A percentile compares a stretch with the other conserved stretches of the same genome.
phyloP scores from a whole-genome alignment of 2,797 vertebrate genomes.

The Gymnopithys bicolor region DNA sequence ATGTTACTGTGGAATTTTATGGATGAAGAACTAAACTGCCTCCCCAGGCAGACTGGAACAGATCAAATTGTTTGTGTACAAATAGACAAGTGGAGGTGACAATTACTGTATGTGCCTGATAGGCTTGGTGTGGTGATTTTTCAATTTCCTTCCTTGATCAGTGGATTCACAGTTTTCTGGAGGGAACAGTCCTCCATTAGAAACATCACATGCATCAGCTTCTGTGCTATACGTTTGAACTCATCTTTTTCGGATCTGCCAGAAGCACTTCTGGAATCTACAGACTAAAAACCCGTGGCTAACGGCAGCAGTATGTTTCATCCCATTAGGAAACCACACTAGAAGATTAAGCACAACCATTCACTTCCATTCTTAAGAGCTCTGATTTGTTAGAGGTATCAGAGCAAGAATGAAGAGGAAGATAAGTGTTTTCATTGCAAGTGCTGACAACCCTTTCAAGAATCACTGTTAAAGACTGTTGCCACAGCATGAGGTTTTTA shows the following conservation, averaged over 20 bases:
- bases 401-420: background rate
- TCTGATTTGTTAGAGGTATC: background rate
- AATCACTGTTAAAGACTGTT: background rate
- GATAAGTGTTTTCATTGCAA: background rate
- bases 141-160: background rate
- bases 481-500: background rate
- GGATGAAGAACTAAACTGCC: background rate
- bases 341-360: background rate
- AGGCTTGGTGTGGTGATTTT: background rate
- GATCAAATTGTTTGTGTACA: background rate
- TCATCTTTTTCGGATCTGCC: background rate
- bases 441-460: background rate
- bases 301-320: background rate
- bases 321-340: background rate
- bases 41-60: rapidly evolving
- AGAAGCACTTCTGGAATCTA: background rate
- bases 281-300: background rate
- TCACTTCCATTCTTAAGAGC: background rate
- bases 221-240: background rate
- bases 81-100: background rate
- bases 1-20: background rate
- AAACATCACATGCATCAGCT: background rate
- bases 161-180: background rate
- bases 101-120: background rate
- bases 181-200: background rate